A percentile compares a stretch with the other conserved stretches of the same genome.
These are phyloP conservation scores for Illadopsis cleaveri DNA, from an alignment of 2,113 vertebrate genomes.

Conservation along the genomic window DNA sequence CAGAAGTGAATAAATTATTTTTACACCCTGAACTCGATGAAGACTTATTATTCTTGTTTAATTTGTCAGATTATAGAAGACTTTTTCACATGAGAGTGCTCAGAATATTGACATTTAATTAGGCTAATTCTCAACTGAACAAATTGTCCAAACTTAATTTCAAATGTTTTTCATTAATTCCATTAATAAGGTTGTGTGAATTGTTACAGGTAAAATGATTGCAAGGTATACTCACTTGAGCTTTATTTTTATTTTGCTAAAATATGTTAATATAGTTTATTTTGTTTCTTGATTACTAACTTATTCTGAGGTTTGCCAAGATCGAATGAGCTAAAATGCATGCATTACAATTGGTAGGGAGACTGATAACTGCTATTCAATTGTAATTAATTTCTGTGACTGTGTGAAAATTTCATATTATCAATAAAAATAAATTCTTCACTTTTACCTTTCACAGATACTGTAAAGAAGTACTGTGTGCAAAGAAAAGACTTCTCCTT, in stretches of 20 bases:
- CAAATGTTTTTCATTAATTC: not conserved
- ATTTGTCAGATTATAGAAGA: not conserved
- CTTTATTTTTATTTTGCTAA: not conserved
- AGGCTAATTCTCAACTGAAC: not conserved
- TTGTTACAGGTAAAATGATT: not conserved
- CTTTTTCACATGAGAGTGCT: not conserved
- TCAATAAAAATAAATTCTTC: constrained; percentile 30
- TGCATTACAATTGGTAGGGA: not conserved
- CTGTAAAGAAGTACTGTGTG: not conserved
- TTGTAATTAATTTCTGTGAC: not conserved
- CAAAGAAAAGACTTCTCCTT: not conserved
- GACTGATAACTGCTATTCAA: not conserved
- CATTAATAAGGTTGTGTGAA: not conserved
- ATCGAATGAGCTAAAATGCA: not conserved
- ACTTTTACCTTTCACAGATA: constrained; percentile 1
- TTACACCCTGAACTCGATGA: not conserved
- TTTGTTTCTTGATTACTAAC: not conserved
- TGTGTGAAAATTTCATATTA: not conserved
- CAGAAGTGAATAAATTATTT: constrained; percentile 57
- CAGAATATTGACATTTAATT: not conserved
- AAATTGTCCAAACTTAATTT: not conserved
- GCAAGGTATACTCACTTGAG: not conserved
- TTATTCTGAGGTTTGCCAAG: not conserved
- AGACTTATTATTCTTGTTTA: not conserved
- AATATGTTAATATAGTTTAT: not conserved